These are phyloP conservation scores for Epinephelus awoara DNA, from an alignment of 2,797 vertebrate genomes.

Conservation along the genomic window DNA sequence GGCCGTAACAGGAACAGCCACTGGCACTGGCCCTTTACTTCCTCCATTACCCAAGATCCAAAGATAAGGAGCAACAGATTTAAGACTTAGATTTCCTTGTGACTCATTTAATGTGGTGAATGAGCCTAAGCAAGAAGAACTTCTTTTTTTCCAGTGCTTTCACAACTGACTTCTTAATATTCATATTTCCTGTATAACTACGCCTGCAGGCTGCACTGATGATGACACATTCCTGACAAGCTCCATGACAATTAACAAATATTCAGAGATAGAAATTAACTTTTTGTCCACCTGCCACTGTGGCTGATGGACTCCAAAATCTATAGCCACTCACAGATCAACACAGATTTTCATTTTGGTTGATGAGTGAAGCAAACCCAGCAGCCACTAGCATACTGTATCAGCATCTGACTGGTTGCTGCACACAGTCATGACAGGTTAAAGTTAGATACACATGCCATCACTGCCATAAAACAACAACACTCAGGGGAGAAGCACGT, in stretches of 20 bases:
- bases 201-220: neutral
- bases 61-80: neutral
- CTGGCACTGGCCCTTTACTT: conserved; percentile 4
- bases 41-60: conserved; percentile 3
- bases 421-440: no score
- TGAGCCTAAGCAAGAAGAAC: conserved; percentile 38
- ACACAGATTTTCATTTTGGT: no score
- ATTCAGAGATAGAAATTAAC: no score
- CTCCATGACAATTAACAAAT: neutral
- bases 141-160: neutral
- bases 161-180: neutral
- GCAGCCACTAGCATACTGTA: no score
- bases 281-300: no score
- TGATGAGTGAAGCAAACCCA: no score
- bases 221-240: neutral
- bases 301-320: no score
- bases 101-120: conserved; percentile 5
- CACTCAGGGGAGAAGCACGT: conserved; percentile 13
- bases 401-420: no score
- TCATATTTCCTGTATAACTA: neutral
- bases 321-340: no score
- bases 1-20: neutral
- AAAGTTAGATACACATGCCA: neutral
- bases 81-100: conserved; percentile 13
- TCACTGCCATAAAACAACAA: neutral